Conservation (phyloP, 1,140 invertebrate species). For the Callitettix versicolor region DNA sequence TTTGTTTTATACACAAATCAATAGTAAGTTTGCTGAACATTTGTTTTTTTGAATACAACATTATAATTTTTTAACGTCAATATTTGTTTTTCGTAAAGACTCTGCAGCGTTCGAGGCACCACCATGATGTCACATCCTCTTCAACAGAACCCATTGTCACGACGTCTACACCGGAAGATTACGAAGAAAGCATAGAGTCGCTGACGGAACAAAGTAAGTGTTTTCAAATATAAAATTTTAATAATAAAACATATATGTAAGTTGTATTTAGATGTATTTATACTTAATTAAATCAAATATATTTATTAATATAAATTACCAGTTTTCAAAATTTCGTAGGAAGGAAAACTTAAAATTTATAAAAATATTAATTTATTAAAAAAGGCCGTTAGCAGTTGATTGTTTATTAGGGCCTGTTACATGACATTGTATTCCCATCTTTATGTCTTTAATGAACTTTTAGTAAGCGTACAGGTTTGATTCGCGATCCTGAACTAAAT, state of each 20-base stretch:
- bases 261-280: background rate
- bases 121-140: background rate
- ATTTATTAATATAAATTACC: background rate
- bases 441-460: too few relatives aligned
- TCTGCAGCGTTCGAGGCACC: conserved; percentile 10
- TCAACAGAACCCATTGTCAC: background rate
- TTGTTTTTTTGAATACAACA: too few relatives aligned
- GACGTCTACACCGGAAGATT: background rate
- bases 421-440: too few relatives aligned
- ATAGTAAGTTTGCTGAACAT: too few relatives aligned
- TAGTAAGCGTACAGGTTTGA: background rate
- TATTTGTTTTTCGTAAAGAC: too few relatives aligned
- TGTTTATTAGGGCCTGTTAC: too few relatives aligned
- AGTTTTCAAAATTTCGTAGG: background rate
- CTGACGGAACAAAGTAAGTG: conserved; percentile 12
- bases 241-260: background rate
- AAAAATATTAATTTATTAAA: background rate
- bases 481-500: background rate
- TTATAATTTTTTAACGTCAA: too few relatives aligned
- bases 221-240: background rate
- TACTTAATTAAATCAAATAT: too few relatives aligned
- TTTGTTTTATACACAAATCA: too few relatives aligned
- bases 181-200: background rate
- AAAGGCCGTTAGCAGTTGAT: background rate
- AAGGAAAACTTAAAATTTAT: background rate